Evolutionary conservation across 2,888 invertebrate species (phyloP).

Genomic region (Ochropleura plecta): DNA sequence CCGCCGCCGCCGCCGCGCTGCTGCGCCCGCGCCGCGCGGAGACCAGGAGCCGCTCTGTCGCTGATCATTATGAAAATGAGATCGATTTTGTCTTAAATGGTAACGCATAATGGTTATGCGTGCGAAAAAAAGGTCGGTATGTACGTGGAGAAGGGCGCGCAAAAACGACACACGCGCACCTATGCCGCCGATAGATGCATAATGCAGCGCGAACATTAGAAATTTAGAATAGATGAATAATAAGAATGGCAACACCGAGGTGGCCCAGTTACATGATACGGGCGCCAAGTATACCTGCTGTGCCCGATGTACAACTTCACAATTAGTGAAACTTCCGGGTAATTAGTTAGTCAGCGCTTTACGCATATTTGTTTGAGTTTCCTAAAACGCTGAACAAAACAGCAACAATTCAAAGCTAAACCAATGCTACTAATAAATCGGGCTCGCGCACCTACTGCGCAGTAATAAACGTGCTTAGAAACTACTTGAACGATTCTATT

Average conservation of each 20-base stretch:
- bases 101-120: slow-evolving; percentile 39
- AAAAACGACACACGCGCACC: slow-evolving; percentile 40
- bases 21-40: not conserved
- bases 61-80: slow-evolving; percentile 39
- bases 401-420: not conserved
- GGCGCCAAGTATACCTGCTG: slow-evolving; percentile 7
- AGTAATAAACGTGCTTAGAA: slow-evolving; percentile 19
- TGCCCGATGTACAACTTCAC: slow-evolving; percentile 4
- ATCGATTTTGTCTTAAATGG: slow-evolving; percentile 53
- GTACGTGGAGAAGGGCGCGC: slow-evolving; percentile 23
- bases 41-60: not conserved
- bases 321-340: not conserved
- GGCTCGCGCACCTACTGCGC: not conserved
- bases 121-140: slow-evolving; percentile 19
- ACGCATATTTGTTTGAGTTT: not conserved
- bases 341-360: not conserved
- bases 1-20: slow-evolving; percentile 59
- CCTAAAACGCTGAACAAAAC: not conserved
- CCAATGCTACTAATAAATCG: not conserved
- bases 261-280: slow-evolving; percentile 41
- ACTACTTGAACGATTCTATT: slow-evolving; percentile 42
- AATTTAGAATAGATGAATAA: slow-evolving; percentile 50
- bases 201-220: slow-evolving; percentile 60
- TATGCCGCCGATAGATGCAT: slow-evolving; percentile 51
- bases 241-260: slow-evolving; percentile 23